Percentiles rank a stretch among this genome's conserved stretches.
These are phyloP conservation scores for Pyralis farinalis DNA, from an alignment of 2,888 invertebrate species.

Conservation along the genomic window DNA sequence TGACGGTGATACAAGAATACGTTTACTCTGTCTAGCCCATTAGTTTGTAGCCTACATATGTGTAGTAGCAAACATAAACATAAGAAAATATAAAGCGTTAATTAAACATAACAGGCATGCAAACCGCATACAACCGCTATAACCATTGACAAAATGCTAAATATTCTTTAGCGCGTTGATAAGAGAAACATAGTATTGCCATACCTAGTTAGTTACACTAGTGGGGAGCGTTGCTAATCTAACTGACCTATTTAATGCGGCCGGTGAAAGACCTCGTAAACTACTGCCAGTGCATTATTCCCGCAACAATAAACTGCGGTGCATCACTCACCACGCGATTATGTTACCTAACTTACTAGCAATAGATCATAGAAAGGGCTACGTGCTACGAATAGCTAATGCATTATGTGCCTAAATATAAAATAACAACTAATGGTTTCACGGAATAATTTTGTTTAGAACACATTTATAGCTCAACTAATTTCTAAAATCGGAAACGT, in stretches of 20 bases:
- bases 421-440: slow-evolving; percentile 42
- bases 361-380: slow-evolving; percentile 43
- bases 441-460: slow-evolving; percentile 64
- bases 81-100: too few relatives aligned
- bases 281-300: slow-evolving; percentile 71
- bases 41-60: too few relatives aligned
- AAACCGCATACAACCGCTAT: too few relatives aligned
- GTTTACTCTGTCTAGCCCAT: too few relatives aligned
- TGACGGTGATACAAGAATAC: too few relatives aligned
- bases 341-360: slow-evolving; percentile 40
- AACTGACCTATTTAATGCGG: slow-evolving; percentile 74
- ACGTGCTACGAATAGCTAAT: slow-evolving; percentile 23
- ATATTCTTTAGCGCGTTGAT: not conserved
- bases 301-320: slow-evolving; percentile 58
- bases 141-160: too few relatives aligned
- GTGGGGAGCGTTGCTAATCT: slow-evolving; percentile 71
- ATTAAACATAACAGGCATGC: too few relatives aligned
- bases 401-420: slow-evolving; percentile 27
- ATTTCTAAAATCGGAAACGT: slow-evolving; percentile 53
- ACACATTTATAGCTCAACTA: slow-evolving; percentile 55
- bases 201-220: slow-evolving; percentile 24
- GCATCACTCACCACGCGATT: slow-evolving; percentile 39
- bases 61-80: too few relatives aligned
- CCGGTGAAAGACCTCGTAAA: slow-evolving; percentile 80
- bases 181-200: slow-evolving; percentile 17